Percentiles rank a stretch among this genome's conserved stretches.
phyloP scores from a whole-genome alignment of 64 coral and sea anemone species.

The Platygyra sinensis region DNA sequence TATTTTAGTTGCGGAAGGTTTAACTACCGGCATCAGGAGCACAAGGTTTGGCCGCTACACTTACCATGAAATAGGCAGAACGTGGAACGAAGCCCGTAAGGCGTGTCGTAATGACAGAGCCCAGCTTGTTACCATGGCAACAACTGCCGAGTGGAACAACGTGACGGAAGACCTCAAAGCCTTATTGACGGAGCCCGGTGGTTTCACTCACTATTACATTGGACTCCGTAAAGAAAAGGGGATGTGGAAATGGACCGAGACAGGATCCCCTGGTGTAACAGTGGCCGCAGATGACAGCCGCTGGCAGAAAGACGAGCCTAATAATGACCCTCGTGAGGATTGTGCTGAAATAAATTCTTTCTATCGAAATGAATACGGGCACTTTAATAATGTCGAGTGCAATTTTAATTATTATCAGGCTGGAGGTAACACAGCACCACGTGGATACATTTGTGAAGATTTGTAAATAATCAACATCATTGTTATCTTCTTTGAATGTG shows the following conservation, averaged over 20 bases:
- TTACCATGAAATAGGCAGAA: background rate
- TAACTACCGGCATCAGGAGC: too few species aligned
- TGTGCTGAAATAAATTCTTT: background rate
- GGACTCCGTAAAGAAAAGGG: background rate
- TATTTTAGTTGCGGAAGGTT: background rate
- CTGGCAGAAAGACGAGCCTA: background rate
- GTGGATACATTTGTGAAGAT: background rate
- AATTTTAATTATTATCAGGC: background rate
- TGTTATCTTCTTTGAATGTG: too few species aligned
- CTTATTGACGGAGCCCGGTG: background rate
- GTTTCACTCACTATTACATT: background rate
- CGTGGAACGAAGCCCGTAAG: background rate
- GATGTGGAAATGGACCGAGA: background rate
- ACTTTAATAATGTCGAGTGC: background rate
- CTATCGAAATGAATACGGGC: background rate
- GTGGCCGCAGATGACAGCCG: background rate
- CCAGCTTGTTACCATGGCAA: constrained; percentile 14
- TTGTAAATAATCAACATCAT: too few species aligned
- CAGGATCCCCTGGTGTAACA: background rate
- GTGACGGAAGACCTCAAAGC: background rate
- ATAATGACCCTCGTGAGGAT: background rate
- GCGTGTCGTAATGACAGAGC: background rate
- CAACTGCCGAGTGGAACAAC: background rate
- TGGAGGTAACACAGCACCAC: background rate
- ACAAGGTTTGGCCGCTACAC: background rate